Evolutionary conservation across 2,797 vertebrate genomes (phyloP).

Genomic region (Phoeniculus purpureus): DNA sequence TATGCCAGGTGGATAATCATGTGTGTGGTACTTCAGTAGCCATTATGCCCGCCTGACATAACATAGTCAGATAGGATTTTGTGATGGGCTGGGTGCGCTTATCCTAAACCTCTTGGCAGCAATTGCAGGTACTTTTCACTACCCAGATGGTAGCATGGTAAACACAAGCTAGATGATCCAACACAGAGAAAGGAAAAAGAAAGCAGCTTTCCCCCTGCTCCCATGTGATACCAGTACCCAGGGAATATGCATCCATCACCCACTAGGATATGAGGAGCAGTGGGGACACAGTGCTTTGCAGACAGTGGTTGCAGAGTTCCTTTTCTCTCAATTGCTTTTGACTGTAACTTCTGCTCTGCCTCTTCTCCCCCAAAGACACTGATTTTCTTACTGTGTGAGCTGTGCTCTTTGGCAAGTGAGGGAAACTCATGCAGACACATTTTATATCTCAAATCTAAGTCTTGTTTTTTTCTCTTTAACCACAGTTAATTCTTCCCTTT

Average conservation of each 20-base stretch:
- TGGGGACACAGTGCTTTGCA: background rate
- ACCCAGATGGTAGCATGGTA: background rate
- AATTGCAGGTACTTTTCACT: background rate
- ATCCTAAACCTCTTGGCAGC: background rate
- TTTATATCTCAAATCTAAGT: conserved; percentile 43
- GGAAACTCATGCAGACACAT: conserved; percentile 56
- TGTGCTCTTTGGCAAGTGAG: conserved; percentile 28
- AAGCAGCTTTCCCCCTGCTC: background rate
- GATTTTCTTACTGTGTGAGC: conserved; percentile 55
- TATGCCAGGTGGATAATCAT: background rate
- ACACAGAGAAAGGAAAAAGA: conserved; percentile 4
- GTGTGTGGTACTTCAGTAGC: accelerated
- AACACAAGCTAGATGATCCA: background rate
- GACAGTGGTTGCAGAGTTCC: background rate
- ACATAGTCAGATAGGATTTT: background rate
- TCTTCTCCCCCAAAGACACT: conserved; percentile 14
- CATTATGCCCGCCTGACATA: background rate
- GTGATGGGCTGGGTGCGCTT: background rate
- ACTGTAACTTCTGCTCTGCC: conserved; percentile 13
- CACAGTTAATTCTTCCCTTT: conserved; percentile 76
- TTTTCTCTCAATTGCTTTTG: conserved; percentile 3
- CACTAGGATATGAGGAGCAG: background rate
- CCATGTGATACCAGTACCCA: background rate
- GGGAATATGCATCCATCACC: background rate
- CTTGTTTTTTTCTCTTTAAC: background rate